Percentiles rank a stretch among this genome's conserved stretches.
Evolutionary conservation across 2,113 vertebrate genomes (phyloP).

Genomic region (Chloropsis hardwickii): DNA sequence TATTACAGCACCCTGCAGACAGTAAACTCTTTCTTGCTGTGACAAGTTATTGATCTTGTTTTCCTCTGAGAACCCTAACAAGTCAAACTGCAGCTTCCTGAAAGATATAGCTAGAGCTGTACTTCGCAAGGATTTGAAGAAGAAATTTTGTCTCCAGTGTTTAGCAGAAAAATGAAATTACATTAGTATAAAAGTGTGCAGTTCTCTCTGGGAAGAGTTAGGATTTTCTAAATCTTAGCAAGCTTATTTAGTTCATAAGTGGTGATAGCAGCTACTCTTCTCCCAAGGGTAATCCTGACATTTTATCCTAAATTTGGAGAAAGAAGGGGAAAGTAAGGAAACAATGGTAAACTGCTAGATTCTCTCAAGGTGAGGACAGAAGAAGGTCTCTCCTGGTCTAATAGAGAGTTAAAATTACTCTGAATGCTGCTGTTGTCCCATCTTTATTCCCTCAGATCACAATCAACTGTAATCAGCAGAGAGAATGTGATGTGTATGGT

Average conservation of each 20-base stretch:
- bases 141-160: conserved; percentile 7
- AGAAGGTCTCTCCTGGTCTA: not conserved
- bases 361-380: not conserved
- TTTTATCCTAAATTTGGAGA: not conserved
- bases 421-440: not conserved
- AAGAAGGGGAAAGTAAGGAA: not conserved
- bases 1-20: conserved; percentile 52
- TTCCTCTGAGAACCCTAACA: conserved; percentile 62
- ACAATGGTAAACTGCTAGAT: not conserved
- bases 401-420: not conserved
- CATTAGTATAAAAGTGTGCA: not conserved
- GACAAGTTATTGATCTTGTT: conserved; percentile 73
- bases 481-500: not conserved
- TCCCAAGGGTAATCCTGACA: not conserved
- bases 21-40: conserved; percentile 62
- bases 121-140: not conserved
- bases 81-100: conserved; percentile 52
- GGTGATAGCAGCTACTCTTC: not conserved
- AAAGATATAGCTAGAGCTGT: conserved; percentile 15
- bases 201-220: not conserved
- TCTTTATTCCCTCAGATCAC: not conserved
- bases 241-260: not conserved
- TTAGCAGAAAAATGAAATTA: not conserved
- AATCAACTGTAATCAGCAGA: not conserved
- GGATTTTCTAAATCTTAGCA: not conserved